Percentiles rank a stretch among this genome's conserved stretches.
Conservation (phyloP, 2,888 invertebrate genomes). For the Spisula solida region DNA sequence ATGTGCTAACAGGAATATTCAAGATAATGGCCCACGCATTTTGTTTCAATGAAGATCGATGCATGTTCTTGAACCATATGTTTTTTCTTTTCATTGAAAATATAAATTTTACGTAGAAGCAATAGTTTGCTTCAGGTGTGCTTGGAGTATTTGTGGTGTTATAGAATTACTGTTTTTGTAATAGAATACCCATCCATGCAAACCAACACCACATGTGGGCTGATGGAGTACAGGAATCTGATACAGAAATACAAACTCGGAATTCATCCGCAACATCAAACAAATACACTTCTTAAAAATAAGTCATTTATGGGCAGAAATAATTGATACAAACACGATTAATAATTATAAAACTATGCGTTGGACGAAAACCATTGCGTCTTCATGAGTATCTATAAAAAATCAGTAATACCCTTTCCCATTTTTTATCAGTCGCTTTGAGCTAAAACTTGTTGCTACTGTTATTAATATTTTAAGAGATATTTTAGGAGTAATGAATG, state of each 20-base stretch:
- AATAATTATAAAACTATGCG: not conserved
- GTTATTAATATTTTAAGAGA: not conserved
- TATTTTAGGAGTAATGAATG: not conserved
- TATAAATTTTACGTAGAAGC: not conserved
- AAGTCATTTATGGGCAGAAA: not conserved
- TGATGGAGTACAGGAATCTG: not conserved
- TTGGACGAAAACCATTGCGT: not conserved
- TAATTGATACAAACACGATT: not conserved
- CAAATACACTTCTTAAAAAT: not conserved
- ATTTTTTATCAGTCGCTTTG: too few relatives aligned
- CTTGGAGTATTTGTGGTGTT: not conserved
- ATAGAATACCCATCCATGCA: not conserved
- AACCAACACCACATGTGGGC: too few relatives aligned
- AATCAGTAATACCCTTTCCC: too few relatives aligned
- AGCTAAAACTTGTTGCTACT: too few relatives aligned
- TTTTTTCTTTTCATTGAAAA: not conserved
- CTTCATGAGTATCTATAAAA: too few relatives aligned
- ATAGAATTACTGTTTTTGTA: not conserved
- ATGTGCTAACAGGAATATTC: not conserved
- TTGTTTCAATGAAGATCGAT: not conserved
- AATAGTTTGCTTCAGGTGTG: not conserved
- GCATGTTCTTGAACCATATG: not conserved
- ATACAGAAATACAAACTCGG: not conserved
- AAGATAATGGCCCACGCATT: not conserved
- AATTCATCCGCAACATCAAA: not conserved